A percentile compares a stretch with the other conserved stretches of the same genome.
Evolutionary conservation across 2,888 invertebrate species (phyloP).

Genomic region (Lycaena phlaeas): DNA sequence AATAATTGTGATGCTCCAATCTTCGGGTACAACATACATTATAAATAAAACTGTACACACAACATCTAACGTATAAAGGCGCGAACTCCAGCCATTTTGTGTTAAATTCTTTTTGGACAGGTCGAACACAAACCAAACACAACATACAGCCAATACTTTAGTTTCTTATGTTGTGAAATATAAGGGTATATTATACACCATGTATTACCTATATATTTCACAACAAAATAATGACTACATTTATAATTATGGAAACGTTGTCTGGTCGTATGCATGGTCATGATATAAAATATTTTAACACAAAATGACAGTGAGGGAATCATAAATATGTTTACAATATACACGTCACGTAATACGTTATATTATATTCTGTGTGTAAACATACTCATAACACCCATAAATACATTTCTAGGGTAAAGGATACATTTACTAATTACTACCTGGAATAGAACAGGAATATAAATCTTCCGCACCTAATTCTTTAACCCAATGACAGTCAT

Average conservation of each 20-base stretch:
- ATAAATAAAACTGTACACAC: conserved; percentile 24
- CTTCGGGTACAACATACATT: conserved; percentile 23
- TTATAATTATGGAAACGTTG: neutral
- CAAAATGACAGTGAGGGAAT: conserved; percentile 2
- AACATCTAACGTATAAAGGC: conserved; percentile 14
- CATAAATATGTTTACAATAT: conserved; percentile 2
- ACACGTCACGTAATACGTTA: no score
- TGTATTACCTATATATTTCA: no score
- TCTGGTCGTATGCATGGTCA: neutral
- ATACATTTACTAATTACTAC: conserved; percentile 4
- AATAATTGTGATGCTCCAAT: conserved; percentile 36
- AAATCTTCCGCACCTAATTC: conserved; percentile 5
- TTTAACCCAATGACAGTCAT: conserved; percentile 1
- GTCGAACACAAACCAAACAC: neutral
- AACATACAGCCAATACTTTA: neutral
- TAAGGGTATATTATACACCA: neutral
- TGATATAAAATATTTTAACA: neutral
- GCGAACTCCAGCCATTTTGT: conserved; percentile 5
- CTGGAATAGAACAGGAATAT: conserved; percentile 8
- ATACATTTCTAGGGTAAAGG: conserved; percentile 5
- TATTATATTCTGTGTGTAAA: neutral
- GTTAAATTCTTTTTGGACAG: neutral
- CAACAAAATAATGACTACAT: neutral
- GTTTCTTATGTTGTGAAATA: no score
- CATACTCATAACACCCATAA: conserved; percentile 1